A percentile compares a stretch with the other conserved stretches of the same genome.
Conservation (phyloP, 2,888 invertebrate species). For the Xanthorhoe spadicearia region DNA sequence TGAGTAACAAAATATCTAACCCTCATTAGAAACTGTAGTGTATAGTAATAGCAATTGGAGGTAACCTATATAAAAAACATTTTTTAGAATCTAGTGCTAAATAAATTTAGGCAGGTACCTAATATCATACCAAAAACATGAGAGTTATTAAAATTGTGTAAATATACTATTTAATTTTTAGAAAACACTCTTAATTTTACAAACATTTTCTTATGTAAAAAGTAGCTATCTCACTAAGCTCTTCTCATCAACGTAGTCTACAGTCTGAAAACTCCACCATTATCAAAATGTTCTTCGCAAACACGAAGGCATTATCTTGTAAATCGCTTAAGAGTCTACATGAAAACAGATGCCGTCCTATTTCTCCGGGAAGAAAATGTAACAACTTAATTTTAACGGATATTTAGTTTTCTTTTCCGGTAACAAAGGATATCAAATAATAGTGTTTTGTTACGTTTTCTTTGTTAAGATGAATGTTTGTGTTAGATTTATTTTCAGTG, state of each 20-base stretch:
- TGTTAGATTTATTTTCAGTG: background rate
- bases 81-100: too few relatives aligned
- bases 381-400: conserved; percentile 62
- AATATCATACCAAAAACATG: too few relatives aligned
- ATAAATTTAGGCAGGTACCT: too few relatives aligned
- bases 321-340: conserved; percentile 53
- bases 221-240: conserved; percentile 7
- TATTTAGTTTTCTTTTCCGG: conserved; percentile 47
- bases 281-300: conserved; percentile 37
- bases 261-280: conserved; percentile 19
- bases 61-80: too few relatives aligned
- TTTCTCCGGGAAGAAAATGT: conserved; percentile 56
- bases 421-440: conserved; percentile 24
- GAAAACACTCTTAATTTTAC: background rate
- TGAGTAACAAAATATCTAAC: too few relatives aligned
- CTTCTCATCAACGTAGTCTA: conserved; percentile 6
- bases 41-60: too few relatives aligned
- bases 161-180: too few relatives aligned
- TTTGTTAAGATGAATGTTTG: conserved; percentile 14
- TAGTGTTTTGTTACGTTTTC: conserved; percentile 25
- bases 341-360: conserved; percentile 51
- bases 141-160: too few relatives aligned
- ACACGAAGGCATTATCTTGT: conserved; percentile 46
- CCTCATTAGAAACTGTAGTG: too few relatives aligned
- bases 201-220: background rate